phyloP scores from a whole-genome alignment of 1,140 invertebrate species.

The Trachymyrmex septentrionalis region DNA sequence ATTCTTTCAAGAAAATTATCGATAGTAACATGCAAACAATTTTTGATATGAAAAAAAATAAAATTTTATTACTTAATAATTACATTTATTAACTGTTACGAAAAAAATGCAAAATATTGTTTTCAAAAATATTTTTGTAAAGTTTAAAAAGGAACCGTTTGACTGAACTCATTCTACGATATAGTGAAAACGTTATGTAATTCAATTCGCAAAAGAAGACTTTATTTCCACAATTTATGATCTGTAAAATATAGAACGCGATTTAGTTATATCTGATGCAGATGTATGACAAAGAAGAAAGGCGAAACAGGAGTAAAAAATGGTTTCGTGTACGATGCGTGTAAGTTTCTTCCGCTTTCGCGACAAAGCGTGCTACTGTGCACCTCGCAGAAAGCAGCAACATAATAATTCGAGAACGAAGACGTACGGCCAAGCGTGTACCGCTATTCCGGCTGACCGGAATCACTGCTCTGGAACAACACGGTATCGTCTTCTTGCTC shows the following conservation, averaged over 20 bases:
- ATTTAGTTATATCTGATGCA: slow-evolving; percentile 8
- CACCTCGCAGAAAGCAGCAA: slow-evolving; percentile 74
- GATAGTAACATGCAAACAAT: neutral
- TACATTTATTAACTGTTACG: neutral
- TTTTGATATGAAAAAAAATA: neutral
- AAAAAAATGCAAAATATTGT: neutral
- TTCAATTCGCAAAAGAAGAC: neutral
- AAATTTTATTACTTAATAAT: neutral
- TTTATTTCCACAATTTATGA: neutral
- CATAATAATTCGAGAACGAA: slow-evolving; percentile 80
- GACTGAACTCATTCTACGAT: neutral
- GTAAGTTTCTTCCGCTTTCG: slow-evolving; percentile 79
- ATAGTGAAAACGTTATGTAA: neutral
- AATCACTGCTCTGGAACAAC: slow-evolving; percentile 85
- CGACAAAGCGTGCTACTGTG: slow-evolving; percentile 72
- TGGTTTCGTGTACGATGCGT: slow-evolving; percentile 56
- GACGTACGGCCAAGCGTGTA: slow-evolving; percentile 79
- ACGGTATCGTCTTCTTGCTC: slow-evolving; percentile 67
- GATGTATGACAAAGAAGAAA: slow-evolving; percentile 50
- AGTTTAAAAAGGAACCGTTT: neutral
- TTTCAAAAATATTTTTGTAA: neutral
- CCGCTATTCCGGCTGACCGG: slow-evolving; percentile 86
- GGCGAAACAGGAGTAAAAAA: slow-evolving; percentile 53
- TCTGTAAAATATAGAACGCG: neutral
- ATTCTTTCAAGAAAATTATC: neutral